Evolutionary conservation across 2,797 vertebrate species (phyloP).

Genomic region (Scarus forsteni): DNA sequence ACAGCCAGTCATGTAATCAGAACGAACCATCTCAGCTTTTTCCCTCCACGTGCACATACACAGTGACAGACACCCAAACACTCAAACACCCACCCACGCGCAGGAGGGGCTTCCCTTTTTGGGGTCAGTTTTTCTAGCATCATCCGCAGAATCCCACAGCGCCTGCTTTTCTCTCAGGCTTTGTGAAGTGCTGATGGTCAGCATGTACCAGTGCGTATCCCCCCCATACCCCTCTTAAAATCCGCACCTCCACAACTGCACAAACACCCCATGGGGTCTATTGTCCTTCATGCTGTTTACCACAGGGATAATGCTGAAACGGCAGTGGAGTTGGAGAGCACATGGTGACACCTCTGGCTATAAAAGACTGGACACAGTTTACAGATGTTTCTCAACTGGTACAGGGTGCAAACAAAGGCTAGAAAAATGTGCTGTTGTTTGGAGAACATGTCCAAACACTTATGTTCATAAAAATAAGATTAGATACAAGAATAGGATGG

Average conservation of each 20-base stretch:
- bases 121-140: slow-evolving; percentile 67
- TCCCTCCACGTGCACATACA: slow-evolving; percentile 10
- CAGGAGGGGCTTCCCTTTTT: slow-evolving; percentile 29
- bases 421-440: no score
- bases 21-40: slow-evolving; percentile 62
- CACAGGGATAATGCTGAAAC: slow-evolving; percentile 65
- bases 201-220: slow-evolving; percentile 52
- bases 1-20: slow-evolving; percentile 58
- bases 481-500: background rate
- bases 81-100: slow-evolving; percentile 10
- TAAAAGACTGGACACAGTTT: slow-evolving; percentile 25
- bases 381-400: background rate
- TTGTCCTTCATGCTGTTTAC: slow-evolving; percentile 77
- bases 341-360: slow-evolving; percentile 36
- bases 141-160: slow-evolving; percentile 63
- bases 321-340: slow-evolving; percentile 56
- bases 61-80: slow-evolving; percentile 15
- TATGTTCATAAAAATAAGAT: no score
- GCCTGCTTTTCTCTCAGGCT: slow-evolving; percentile 73
- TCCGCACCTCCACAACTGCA: slow-evolving; percentile 27
- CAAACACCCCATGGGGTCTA: slow-evolving; percentile 31
- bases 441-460: no score
- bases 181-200: slow-evolving; percentile 82
- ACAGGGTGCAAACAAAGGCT: background rate
- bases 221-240: slow-evolving; percentile 7